These are phyloP conservation scores for Helicolenus hilgendorfi DNA, from an alignment of 2,797 vertebrate genomes.

Conservation along the genomic window DNA sequence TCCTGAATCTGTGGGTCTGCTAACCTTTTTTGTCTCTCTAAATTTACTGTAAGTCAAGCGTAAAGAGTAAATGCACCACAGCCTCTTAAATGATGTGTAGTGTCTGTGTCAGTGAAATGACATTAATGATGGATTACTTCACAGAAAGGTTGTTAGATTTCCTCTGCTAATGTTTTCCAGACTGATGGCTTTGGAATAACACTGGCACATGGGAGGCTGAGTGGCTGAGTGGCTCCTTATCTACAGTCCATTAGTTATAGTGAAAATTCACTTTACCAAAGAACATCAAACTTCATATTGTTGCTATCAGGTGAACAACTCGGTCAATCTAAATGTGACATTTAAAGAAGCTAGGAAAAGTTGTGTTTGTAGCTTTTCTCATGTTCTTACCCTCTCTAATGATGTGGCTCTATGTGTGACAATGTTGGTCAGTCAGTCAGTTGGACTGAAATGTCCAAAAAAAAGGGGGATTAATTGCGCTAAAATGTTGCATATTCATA, in stretches of 20 bases:
- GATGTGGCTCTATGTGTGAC: too few species aligned
- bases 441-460: neutral
- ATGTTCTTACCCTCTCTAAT: neutral
- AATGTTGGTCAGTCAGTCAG: neutral
- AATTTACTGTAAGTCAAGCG: neutral
- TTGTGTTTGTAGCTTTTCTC: neutral
- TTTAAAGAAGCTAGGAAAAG: neutral
- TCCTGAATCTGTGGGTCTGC: neutral
- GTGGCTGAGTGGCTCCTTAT: neutral
- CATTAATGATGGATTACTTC: conserved; percentile 32
- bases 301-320: neutral
- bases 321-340: neutral
- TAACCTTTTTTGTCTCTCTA: neutral
- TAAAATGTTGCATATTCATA: too few species aligned
- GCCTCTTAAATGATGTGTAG: neutral
- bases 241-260: neutral
- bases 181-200: neutral
- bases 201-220: neutral
- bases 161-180: conserved; percentile 12
- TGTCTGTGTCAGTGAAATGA: neutral
- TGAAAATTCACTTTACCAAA: neutral
- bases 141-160: neutral
- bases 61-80: neutral
- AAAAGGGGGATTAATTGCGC: too few species aligned
- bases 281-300: neutral